Conservation (phyloP, 2,888 invertebrate species). For the Ophion obscuratus region DNA sequence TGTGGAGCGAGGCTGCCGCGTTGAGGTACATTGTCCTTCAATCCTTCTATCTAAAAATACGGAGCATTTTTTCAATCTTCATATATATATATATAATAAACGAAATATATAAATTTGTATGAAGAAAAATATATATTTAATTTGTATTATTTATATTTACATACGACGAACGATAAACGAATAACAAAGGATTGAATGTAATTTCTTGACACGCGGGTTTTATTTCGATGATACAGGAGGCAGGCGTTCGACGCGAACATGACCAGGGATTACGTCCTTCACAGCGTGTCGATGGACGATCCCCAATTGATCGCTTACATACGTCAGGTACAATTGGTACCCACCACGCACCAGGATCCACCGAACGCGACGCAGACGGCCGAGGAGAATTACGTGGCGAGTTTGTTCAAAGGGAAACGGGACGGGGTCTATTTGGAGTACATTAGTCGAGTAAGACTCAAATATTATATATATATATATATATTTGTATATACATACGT, state of each 20-base stretch:
- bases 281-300: slow-evolving; percentile 90
- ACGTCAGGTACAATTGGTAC: slow-evolving; percentile 88
- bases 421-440: slow-evolving; percentile 81
- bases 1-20: slow-evolving; percentile 91
- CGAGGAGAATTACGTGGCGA: slow-evolving; percentile 84
- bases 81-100: too few species aligned
- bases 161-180: not conserved
- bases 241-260: slow-evolving; percentile 93
- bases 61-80: not conserved
- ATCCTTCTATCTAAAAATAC: not conserved
- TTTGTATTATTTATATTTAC: too few species aligned
- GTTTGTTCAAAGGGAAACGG: slow-evolving; percentile 84
- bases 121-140: too few species aligned
- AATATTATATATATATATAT: slow-evolving; percentile 44
- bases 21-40: slow-evolving; percentile 85
- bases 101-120: not conserved
- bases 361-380: slow-evolving; percentile 83
- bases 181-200: not conserved
- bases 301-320: slow-evolving; percentile 91
- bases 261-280: slow-evolving; percentile 91
- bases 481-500: too few species aligned
- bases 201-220: not conserved
- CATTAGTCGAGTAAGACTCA: slow-evolving; percentile 79
- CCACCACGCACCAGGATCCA: slow-evolving; percentile 78
- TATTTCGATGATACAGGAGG: slow-evolving; percentile 73